Evolutionary conservation across 2,113 vertebrate genomes (phyloP), one percentile per base, ranked within the genome.

Genomic region (Dasyornis broadbenti): DNA sequence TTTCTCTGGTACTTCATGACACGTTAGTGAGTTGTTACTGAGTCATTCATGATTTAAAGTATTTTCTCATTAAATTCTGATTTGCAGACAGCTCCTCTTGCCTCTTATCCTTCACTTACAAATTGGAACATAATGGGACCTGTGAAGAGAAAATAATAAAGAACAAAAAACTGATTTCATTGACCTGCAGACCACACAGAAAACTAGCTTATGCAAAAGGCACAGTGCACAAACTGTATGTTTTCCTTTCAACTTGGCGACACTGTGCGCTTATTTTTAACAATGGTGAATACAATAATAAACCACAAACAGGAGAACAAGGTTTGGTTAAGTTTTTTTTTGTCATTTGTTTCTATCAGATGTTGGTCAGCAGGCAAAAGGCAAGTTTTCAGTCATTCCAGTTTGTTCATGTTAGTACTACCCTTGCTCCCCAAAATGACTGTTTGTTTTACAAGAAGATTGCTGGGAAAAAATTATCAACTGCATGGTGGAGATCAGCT

Each of bases 1-100:
- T 66, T 61, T 84, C 83, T 71, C 47, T 91, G n/a, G 47, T 71
- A 68, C 49, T 79, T 68, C 76, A 82, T 45, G 52, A 35, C 54
- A 75, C 11, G 64, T 60, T 56, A 59, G 27, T 27, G 39, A 84
- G 23, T 66, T 89, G n/a, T 56, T 81, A 39, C 20, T 37, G 64
- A 88, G 71, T 93, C 91, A 60, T 86, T 95, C 39, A 70, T 21
- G 11, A 77, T 79, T 60, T 94, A 63, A 95, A 94, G 80, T 89
- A 76, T 73, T 85, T 65, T 84, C 53, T 65, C 37, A 33, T 79
- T 44, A 63, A 69, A 28, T 89, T 70, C 68, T 82, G 56, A 90
- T 79, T 39, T 94, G 52, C 56, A 84, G 56, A 37, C n/a, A 84
- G 7, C 22, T 92, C 10, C 26, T 23, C 71, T 66, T 86, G 7